Evolutionary conservation across 37 sponge, comb jelly and placozoan genomes (phyloP).

Genomic region (Diacarnus erythraeanus): DNA sequence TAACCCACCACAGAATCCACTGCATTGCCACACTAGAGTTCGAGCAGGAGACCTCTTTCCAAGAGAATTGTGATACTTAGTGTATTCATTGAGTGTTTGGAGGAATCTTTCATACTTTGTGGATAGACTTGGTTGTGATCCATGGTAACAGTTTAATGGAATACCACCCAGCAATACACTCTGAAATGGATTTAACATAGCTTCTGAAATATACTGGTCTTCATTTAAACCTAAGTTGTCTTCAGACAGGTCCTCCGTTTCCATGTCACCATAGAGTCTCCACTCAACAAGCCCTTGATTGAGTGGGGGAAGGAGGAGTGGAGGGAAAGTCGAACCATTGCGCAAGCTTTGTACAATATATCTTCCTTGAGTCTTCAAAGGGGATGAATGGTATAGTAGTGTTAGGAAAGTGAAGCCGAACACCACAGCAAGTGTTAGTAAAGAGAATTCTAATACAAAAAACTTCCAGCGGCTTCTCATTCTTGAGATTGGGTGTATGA

Average conservation of each 20-base stretch:
- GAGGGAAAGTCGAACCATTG: too few relatives aligned
- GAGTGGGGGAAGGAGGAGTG: too few relatives aligned
- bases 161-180: background rate
- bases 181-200: background rate
- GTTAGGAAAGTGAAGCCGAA: background rate
- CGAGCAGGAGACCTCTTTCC: background rate
- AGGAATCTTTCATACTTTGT: conserved; percentile 18
- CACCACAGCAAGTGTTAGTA: background rate
- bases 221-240: background rate
- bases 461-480: too few relatives aligned
- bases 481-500: too few relatives aligned
- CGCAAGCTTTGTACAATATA: too few relatives aligned
- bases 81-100: background rate
- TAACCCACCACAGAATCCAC: conserved; percentile 33
- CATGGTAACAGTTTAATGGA: background rate
- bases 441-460: too few relatives aligned
- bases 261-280: conserved; percentile 7
- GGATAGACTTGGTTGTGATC: background rate
- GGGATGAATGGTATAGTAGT: background rate
- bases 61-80: background rate
- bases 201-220: background rate
- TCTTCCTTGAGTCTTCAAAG: background rate
- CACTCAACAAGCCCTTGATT: too few relatives aligned
- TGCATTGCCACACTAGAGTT: conserved; percentile 28
- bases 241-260: too few relatives aligned